A percentile compares a stretch with the other conserved stretches of the same genome.
These are phyloP conservation scores for Agelas oroides DNA, from an alignment of 37 sponge, comb jelly and placozoan genomes.

Conservation along the genomic window DNA sequence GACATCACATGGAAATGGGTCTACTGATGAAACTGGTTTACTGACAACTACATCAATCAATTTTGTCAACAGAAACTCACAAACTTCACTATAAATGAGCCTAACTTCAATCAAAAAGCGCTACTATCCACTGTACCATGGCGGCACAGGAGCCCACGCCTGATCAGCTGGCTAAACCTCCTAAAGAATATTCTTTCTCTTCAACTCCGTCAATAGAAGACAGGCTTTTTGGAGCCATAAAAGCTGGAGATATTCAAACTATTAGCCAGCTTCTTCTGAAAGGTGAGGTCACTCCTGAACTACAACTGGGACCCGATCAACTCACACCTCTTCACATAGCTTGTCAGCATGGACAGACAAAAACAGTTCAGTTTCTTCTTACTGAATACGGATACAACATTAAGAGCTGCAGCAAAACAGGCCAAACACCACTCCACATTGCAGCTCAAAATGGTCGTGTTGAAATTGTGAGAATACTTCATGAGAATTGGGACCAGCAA, in stretches of 20 bases:
- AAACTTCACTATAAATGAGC: no score
- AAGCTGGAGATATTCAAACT: no score
- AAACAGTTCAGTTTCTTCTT: background rate
- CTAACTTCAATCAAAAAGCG: no score
- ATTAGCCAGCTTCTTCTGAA: no score
- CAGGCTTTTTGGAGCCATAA: no score
- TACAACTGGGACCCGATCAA: slow-evolving; percentile 14
- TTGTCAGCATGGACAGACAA: background rate
- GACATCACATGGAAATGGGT: no score
- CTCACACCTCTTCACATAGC: slow-evolving; percentile 20
- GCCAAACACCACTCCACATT: slow-evolving; percentile 1
- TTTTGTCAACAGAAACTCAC: no score
- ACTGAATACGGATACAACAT: background rate
- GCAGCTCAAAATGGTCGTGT: slow-evolving; percentile 19
- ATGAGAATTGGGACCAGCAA: background rate
- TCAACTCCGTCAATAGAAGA: no score
- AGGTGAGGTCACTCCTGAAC: no score
- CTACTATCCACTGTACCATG: background rate
- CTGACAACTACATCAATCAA: no score
- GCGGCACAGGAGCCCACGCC: background rate
- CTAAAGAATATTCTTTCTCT: no score
- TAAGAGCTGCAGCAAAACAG: background rate
- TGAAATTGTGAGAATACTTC: background rate
- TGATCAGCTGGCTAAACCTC: background rate
- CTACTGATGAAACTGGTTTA: no score